Base-by-base conservation (phyloP, 2,888 invertebrate genomes). In the Ypsolopha scabrella region DNA sequence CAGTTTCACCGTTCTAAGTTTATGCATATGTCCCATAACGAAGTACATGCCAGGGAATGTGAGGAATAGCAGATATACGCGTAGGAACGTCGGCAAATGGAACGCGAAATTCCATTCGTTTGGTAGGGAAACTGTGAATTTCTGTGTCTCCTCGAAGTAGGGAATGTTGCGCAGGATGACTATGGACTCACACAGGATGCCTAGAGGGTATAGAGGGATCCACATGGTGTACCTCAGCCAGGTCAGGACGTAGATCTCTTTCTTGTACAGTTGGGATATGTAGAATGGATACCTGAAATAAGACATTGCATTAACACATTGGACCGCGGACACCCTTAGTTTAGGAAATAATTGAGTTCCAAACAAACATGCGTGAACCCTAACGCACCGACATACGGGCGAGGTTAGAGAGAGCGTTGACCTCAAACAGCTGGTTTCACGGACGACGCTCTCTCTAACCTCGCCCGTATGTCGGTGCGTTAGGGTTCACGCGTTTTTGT, bases 181-280 rank as follows among this genome's bases (percentile, higher is more conserved):
- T 4, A 94, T 90, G 0, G 95, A 93, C 85, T 98, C 98, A 65
- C 94, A 93, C 1, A 96, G 67, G 60, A 97, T 91, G 6, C 97
- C 98, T 41, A 97, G 70, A 0, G 98, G 98, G 75, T 98, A 98
- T 0, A 98, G 87, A 0, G 95, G 92, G 58, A 98, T 95, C 98
- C 98, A 99, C 52, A 96, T 88, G 0, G 95, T 93, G 75, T 98
- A 98, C 11, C 98, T 89, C 2, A 98, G 78, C 98, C 98, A 98
- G 0, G 96, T 97, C 7, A 98, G 74, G 3, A 94, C 64, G 46
- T 89, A 87, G 37, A 94, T 87, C 54, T 95, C 91, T 34, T 89
- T 90, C 53, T 94, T 91, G 64, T 95, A 89, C 0, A 95, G 78
- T 64, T 94, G 92, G 0, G 93, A 87, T 67, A 97, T 92, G 79